Base-by-base conservation (phyloP, 2,888 invertebrate genomes). In the Arge pagana region DNA sequence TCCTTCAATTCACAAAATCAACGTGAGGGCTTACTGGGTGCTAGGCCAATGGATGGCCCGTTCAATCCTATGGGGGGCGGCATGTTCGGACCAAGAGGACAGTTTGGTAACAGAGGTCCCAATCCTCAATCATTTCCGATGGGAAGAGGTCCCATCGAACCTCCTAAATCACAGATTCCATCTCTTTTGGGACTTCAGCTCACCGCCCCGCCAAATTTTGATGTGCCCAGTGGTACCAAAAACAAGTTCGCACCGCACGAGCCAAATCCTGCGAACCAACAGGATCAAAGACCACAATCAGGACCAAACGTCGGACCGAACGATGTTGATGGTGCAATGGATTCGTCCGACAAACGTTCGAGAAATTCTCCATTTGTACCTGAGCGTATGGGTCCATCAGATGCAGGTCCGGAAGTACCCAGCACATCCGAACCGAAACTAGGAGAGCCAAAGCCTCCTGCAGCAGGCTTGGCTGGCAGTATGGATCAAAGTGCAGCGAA, bases 141-240 rank as follows among this genome's bases (percentile, higher is more conserved):
- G 13, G 26, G 8, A 13, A 48, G 48, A 13, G 48, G 40, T 10
- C 35, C 26, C 1, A n/a, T 28, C 2, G 35, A 11, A 11, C 13
- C 35, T 35, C 11, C 11, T 31, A 50, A 41, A 28, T 30, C 52
- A 24, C 48, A 51, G 1, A 65, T 64, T 45, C 66, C 66, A 8
- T 64, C 65, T 3, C 50, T 66, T 7, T 57, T 63, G 43, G 56
- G 61, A 1, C 49, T 66, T 8, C 58, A 66, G 49, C 53, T 63
- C 23, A 63, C 66, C 16, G 40, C 48, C 2, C 54, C 31, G 15
- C 45, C 45, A 33, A 45, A 45, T n/a, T 45, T 45, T 3, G 45
- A 45, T 11, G 7, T 26, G 10, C 3, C 43, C 16, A 24, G 18
- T 19, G 28, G n/a, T n/a, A n/a, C n/a, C n/a, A n/a, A n/a, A n/a